Percentiles rank a stretch among this genome's conserved stretches.
Evolutionary conservation across 2,797 vertebrate genomes (phyloP).

Genomic region (Urocyon cinereoargenteus): DNA sequence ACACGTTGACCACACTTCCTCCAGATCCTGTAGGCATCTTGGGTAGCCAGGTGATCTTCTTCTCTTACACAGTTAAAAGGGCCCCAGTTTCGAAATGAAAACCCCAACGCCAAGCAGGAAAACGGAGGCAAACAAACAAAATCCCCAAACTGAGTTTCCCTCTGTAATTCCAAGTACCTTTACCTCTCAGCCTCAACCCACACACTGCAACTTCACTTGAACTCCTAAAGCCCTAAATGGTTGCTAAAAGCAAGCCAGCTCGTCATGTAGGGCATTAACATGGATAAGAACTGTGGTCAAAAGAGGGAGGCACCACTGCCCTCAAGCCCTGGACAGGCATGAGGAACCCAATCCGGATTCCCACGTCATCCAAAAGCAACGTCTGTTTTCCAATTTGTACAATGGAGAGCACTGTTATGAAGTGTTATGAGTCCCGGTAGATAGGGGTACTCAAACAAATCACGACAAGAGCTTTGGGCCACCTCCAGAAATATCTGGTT

Average conservation of each 20-base stretch:
- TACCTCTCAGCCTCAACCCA: not conserved
- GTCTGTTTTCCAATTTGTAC: not conserved
- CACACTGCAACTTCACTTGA: not conserved
- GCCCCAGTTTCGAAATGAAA: not conserved
- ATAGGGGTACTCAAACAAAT: not conserved
- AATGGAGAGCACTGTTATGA: not conserved
- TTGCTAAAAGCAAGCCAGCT: not conserved
- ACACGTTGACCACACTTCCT: not conserved
- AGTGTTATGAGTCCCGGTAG: not conserved
- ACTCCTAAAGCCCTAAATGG: not conserved
- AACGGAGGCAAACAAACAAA: not conserved
- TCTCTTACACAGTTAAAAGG: not conserved
- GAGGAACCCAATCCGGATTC: not conserved
- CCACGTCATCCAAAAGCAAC: accelerated
- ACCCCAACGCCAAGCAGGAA: not conserved
- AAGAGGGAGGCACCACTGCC: not conserved
- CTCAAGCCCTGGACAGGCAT: not conserved
- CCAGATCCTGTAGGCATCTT: not conserved
- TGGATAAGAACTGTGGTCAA: not conserved
- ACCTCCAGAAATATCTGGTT: constrained; percentile 12
- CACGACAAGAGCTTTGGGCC: not conserved
- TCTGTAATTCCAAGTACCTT: not conserved
- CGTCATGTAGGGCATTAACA: not conserved
- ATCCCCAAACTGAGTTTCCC: not conserved
- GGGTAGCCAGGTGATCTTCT: not conserved